Conservation (phyloP, 1,140 invertebrate genomes). For the Acromyrmex heyeri region DNA sequence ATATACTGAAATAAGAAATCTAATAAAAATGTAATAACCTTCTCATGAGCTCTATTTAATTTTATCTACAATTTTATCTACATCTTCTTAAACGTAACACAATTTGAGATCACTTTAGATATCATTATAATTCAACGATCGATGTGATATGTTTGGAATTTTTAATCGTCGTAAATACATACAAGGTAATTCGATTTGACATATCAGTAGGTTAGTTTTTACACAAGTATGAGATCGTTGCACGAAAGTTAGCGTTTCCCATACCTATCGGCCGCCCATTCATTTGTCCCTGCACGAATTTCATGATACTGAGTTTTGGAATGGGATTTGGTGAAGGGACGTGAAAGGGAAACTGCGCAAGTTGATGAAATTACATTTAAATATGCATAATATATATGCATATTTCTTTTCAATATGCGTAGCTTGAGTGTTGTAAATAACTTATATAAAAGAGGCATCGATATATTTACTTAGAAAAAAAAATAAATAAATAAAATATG, state of each 20-base stretch:
- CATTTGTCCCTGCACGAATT: constrained; percentile 10
- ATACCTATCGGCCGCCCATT: background rate
- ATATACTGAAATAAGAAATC: background rate
- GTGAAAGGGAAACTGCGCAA: background rate
- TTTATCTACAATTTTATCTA: constrained; percentile 3
- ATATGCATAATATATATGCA: too few species aligned
- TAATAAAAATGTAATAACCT: constrained; percentile 40
- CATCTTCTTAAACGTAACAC: background rate
- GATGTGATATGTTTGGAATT: background rate
- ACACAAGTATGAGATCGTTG: background rate
- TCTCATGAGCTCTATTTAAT: background rate
- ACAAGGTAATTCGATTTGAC: background rate
- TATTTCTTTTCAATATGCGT: too few species aligned
- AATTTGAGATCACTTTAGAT: background rate
- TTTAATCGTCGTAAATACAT: constrained; percentile 4
- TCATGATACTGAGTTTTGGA: constrained; percentile 39
- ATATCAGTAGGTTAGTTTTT: constrained; percentile 41
- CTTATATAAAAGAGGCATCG: too few species aligned
- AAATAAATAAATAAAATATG: too few species aligned
- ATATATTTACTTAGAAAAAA: too few species aligned
- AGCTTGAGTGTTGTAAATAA: too few species aligned
- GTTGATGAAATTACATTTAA: background rate
- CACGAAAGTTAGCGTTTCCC: background rate
- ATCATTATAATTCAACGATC: background rate
- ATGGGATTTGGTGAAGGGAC: background rate